Evolutionary conservation across 1,140 invertebrate species (phyloP).

Genomic region (Apis laboriosa): DNA sequence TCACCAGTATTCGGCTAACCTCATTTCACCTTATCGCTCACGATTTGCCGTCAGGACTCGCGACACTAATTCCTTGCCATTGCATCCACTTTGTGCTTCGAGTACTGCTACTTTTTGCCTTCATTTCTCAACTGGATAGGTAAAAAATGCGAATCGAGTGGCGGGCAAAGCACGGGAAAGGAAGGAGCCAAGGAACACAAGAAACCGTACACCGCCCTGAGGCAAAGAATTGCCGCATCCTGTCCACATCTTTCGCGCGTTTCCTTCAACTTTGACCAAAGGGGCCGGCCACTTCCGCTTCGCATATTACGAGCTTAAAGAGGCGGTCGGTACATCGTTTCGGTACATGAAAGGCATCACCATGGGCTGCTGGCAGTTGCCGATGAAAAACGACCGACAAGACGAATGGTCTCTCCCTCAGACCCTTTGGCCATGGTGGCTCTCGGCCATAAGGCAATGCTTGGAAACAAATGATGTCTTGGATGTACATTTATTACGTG

Average conservation of each 20-base stretch:
- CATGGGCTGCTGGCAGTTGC: conserved; percentile 1
- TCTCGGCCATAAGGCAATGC: conserved; percentile 67
- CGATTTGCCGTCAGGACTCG: too few species aligned
- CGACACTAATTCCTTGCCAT: not conserved
- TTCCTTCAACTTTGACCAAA: not conserved
- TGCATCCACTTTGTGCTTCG: not conserved
- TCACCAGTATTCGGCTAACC: too few species aligned
- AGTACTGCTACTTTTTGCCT: not conserved
- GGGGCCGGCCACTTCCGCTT: not conserved
- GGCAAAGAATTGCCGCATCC: not conserved
- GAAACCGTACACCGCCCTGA: not conserved
- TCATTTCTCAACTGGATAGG: conserved; percentile 13
- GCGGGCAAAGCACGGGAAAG: not conserved
- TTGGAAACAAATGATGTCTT: conserved; percentile 73
- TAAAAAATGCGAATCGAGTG: not conserved
- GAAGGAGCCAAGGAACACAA: conserved; percentile 1
- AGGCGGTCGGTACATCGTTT: conserved; percentile 38
- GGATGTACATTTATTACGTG: conserved; percentile 74
- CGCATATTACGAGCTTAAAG: not conserved
- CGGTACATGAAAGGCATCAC: conserved; percentile 33
- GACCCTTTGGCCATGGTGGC: conserved; percentile 39
- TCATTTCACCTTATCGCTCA: not conserved
- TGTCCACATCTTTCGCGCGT: conserved; percentile 8
- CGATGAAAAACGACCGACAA: conserved; percentile 70
- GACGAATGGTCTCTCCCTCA: conserved; percentile 66